A percentile compares a stretch with the other conserved stretches of the same genome.
These are phyloP conservation scores for Buceros bicornis DNA, from an alignment of 2,797 vertebrate genomes.

Conservation along the genomic window DNA sequence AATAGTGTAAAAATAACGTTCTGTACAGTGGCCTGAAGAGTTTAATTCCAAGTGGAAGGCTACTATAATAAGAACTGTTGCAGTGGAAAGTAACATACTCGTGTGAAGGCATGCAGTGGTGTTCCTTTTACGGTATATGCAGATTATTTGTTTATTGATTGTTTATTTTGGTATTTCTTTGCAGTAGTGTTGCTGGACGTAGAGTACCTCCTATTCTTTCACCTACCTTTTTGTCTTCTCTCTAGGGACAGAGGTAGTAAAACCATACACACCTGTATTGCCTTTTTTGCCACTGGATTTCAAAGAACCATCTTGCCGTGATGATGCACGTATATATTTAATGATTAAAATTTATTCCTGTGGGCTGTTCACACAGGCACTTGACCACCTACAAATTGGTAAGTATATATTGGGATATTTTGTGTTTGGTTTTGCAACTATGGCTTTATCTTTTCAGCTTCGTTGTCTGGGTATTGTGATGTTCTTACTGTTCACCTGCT, in stretches of 20 bases:
- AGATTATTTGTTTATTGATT: not conserved
- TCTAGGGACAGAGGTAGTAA: constrained; percentile 89
- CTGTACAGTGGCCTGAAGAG: not conserved
- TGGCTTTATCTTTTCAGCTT: not conserved
- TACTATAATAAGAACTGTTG: not conserved
- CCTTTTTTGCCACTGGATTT: constrained; percentile 78
- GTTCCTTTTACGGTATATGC: not conserved
- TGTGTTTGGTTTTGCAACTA: not conserved
- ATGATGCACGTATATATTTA: constrained; percentile 85
- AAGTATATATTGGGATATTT: not conserved
- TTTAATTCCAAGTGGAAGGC: not conserved
- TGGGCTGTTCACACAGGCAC: constrained; percentile 87
- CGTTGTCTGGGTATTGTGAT: not conserved
- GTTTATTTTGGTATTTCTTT: not conserved
- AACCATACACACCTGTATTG: constrained; percentile 93
- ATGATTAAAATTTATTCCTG: constrained; percentile 94
- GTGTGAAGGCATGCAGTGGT: not conserved
- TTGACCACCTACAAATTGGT: constrained; percentile 88
- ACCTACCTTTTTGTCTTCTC: not conserved
- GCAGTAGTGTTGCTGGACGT: not conserved
- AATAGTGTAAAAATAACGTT: not conserved
- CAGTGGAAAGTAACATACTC: not conserved
- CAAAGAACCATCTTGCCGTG: constrained; percentile 57
- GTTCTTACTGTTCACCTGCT: not conserved
- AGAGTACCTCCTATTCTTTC: not conserved